Conservation (phyloP, 30 jellyfish, hydroid and myxozoan genomes). For the Haliclystus octoradiatus region DNA sequence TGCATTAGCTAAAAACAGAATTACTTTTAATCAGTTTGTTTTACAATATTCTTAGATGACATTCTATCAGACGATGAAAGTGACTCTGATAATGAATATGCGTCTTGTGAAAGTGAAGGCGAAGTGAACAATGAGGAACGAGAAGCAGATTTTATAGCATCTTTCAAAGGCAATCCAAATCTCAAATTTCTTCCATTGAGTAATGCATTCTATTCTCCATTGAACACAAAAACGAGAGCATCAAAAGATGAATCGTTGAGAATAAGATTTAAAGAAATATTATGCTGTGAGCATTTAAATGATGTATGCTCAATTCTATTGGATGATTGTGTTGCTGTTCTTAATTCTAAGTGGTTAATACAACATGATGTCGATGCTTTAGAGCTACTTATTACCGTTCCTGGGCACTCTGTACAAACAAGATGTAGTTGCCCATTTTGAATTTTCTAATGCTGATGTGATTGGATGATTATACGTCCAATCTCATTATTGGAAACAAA, state of each 20-base stretch:
- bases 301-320: background rate
- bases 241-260: background rate
- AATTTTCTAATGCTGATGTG: too few relatives aligned
- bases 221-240: background rate
- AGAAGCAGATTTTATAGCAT: background rate
- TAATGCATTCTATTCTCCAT: background rate
- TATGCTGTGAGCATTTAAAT: background rate
- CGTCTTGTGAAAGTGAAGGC: background rate
- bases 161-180: background rate
- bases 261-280: background rate
- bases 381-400: background rate
- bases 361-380: background rate
- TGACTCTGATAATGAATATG: too few relatives aligned
- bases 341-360: background rate
- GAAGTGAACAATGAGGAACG: background rate
- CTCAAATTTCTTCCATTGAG: background rate
- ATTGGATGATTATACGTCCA: too few relatives aligned
- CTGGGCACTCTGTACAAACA: background rate
- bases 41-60: too few relatives aligned
- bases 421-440: background rate
- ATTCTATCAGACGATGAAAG: too few relatives aligned
- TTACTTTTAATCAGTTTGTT: too few relatives aligned
- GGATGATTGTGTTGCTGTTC: background rate
- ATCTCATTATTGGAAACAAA: too few relatives aligned
- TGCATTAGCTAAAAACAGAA: too few relatives aligned